Evolutionary conservation across 1,140 invertebrate genomes (phyloP), one percentile per base, ranked within the genome.

Genomic region (Rhagoletis pomonella): DNA sequence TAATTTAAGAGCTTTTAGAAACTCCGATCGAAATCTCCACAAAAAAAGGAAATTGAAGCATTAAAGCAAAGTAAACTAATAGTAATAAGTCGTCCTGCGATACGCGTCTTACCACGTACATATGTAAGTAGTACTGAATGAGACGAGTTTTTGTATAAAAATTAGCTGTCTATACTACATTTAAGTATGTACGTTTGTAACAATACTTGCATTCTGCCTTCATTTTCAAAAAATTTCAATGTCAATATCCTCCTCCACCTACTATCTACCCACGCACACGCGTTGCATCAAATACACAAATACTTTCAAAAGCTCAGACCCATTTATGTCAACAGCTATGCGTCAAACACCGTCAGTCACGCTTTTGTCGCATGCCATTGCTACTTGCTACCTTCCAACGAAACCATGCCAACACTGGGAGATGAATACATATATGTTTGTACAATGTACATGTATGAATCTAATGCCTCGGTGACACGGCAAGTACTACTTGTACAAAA

Each of bases 401-500:
- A 69, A 29, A 44, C 67, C 39, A 10, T 14, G 67, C 39, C 42
- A 39, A 55, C 29, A 69, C 67, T 69, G 6, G 12, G 39, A 69
- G 12, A 47, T 14, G 42, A 73, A 73, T 73, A 65, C 12, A 4
- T n/a, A n/a, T 65, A 67, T 29, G 29, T 29, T 29, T 29, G 29
- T 29, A 29, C 29, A 29, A 29, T 29, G 29, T 29, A 29, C 29
- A 29, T 29, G 29, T 29, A 29, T 29, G 29, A 29, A 29, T 29
- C 29, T 67, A 47, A 73, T 73, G 42, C 42, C 14, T 47, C 6
- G 67, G 42, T 73, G 67, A 73, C 67, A 73, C 67, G 67, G 42
- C 67, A 73, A 73, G 67, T n/a, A 73, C 67, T 73, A 17, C 67
- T 73, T 17, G 67, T 73, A 44, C 39, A 39, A 14, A 73, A 39